Base-by-base conservation (phyloP, 2,797 vertebrate species). In the Xenentodon cancila region DNA sequence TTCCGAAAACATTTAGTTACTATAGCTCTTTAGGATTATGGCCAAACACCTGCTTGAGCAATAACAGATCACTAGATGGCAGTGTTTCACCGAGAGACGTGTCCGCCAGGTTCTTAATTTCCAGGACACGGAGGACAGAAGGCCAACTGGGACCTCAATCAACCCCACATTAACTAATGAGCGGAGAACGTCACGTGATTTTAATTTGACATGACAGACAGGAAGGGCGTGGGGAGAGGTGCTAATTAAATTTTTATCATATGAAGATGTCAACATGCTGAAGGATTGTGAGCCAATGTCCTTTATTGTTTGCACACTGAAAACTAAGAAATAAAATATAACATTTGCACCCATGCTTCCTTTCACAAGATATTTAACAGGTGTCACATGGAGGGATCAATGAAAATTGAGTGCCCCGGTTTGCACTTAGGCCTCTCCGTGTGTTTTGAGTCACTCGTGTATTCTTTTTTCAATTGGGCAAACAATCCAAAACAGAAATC, bases 61-160 rank as follows among this genome's bases (percentile, higher is more conserved):
- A 50, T 1, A 34, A 0, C 4, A 0, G 4, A 49, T 81, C 92
- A 84, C 87, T 19, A 71, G 91, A 79, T 88, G 91, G 89, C 81
- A 60, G n/a, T 87, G 73, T 89, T 92, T 81, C 61, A 57, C 40
- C 45, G 53, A 64, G n/a, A 13, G 60, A 65, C 1, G 22, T 40
- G 44, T 42, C 72, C 54, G 1, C 49, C 61, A 63, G 64, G 12
- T 40, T 53, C 64, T 72, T 25, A 22, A 18, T 11, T 18, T 8
- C 18, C 30, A 46, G 46, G 20, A 32, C 54, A 54, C 19, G 17
- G 56, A 15, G 37, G 37, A 40, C 13, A 13, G 37, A 15, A 25
- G 49, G 52, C 32, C 63, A 48, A 37, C 50, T 9, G 44, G 40
- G 64, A 60, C 73, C 50, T 65, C 45, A 68, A 48, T 78, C 40